Base-by-base conservation (phyloP, 2,797 vertebrate genomes). In the Peromyscus attwateri region DNA sequence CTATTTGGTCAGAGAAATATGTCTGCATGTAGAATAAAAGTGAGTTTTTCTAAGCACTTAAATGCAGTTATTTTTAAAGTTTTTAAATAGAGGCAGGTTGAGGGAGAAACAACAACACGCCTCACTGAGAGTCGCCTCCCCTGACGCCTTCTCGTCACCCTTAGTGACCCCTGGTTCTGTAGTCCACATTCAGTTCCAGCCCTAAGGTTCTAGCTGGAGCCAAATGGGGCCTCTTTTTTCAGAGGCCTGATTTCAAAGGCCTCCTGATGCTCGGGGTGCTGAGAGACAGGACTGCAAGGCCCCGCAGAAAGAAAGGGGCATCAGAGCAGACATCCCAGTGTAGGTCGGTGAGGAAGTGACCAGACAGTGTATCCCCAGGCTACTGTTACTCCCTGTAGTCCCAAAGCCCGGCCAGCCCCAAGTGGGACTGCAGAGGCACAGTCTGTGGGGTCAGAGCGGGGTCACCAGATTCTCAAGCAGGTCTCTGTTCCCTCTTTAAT, bases 1-100 rank as follows among this genome's bases (percentile, higher is more conserved):
- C 97, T 98, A 96, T 98, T 97, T 95, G 97, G 98, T 94, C 62
- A 97, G 97, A 98, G 97, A 98, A 96, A 97, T 98, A 98, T 98
- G 97, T 98, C 98, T 98, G 98, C 95, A 95, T 98, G 94, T 98
- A 98, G 98, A 97, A 79, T 90, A 92, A 92, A 87, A 92, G 80
- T 98, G 98, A 98, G 96, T 98, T 98, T 88, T 40, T 29, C 52
- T 98, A 98, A 97, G 98, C 98, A 97, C 96, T 98, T 97, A 98
- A 97, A 97, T 98, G 95, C 98, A 98, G 98, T 96, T 98, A 52
- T 98, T 99, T 98, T 93, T 98, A 34, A 98, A 98, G 96, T 97
- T 98, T 98, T 99, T 98, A 98, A 97, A 98, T 98, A 98, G 98
- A 95, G 98, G 97, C 97, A 92, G 97, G 7, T 11, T 31, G 37